Evolutionary conservation across 2,797 vertebrate genomes (phyloP), one percentile per base, ranked within the genome.

Genomic region (Huso huso): DNA sequence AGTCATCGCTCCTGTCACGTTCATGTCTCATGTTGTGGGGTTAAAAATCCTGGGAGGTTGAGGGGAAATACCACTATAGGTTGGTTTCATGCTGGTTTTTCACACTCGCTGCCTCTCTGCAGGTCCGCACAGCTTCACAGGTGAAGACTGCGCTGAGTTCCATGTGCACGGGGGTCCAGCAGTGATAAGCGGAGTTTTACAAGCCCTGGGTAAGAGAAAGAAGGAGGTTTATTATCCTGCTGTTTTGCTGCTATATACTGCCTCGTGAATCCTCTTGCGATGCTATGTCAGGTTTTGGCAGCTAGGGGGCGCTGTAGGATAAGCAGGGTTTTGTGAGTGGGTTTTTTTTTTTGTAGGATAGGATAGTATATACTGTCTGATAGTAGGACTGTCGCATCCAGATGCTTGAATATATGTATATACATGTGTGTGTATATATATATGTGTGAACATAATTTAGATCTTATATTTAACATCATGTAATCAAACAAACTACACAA

Each of bases 121-220:
- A 98, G 96, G 88, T 60, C 95, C 95, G 58, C 83, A 68, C 13
- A 98, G 95, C 78, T 99, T 98, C 81, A 97, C 96, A 0, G 96
- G 95, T 18, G 95, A 98, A 76, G 95, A 99, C 74, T 90, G 93
- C 1, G 88, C 85, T 0, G 95, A 98, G 85, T 93, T 98, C 73
- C 94, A 98, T 49, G 88, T 99, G 60, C 95, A 98, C 0, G 95
- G 95, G 0, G 94, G 96, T 51, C 83, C 89, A 1, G 94, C 95
- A 1, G 96, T 98, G 71, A 82, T 96, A 58, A 85, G 81, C 64
- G 92, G 91, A 8, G 85, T 97, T 71, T 77, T 98, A 71, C 87
- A 86, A 64, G 92, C 93, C 0, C 77, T 98, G 76, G 94, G 94
- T 98, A 86, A 87, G 79, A 48, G 10, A 62, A 53, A 10, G 15